Evolutionary conservation across 2,113 vertebrate genomes (phyloP), one percentile per base, ranked within the genome.

Genomic region (Ursus arctos): DNA sequence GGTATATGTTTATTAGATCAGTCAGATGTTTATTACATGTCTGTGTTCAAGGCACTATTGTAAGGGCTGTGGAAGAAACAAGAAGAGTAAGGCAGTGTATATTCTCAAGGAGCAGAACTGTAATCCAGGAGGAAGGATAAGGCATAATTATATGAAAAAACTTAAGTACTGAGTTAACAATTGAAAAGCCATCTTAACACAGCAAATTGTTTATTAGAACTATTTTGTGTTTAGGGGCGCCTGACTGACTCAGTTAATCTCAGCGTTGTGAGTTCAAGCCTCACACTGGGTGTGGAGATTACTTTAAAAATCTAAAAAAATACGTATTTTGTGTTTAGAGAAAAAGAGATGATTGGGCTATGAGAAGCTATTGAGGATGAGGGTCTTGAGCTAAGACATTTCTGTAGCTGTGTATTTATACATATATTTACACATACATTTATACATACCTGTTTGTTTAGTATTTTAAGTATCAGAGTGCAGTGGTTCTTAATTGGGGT

Each of bases 111-210:
- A 89, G 65, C 53, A 84, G 84, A 91, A 81, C 83, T 83, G 4
- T 94, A 89, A 57, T 82, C 61, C 92, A 55, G 69, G 81, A 90
- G 76, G 74, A 59, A 79, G 43, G 28, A 26, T 90, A 84, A 96
- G 93, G 26, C 57, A 65, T 85, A 91, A 91, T 94, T 91, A 85
- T 21, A 24, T 67, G 90, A 97, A 96, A 92, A 95, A 51, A 26
- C 28, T 69, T n/a, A 77, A 21, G 40, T 84, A 31, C 14, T 85
- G 77, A 74, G 24, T 87, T 92, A 59, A 72, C 49, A 76, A 26
- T 94, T 53, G 93, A 71, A 88, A 85, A 88, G 12, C 79, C 12
- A 49, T 69, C 72, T 72, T 65, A 59, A 26, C 12, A 26, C 26
- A 87, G 24, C 57, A 47, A 79, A 76, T 74, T 85, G 77, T 72